A percentile compares a stretch with the other conserved stretches of the same genome.
phyloP scores from a whole-genome alignment of 2,888 invertebrate species.

The Philopedon plagiatum region DNA sequence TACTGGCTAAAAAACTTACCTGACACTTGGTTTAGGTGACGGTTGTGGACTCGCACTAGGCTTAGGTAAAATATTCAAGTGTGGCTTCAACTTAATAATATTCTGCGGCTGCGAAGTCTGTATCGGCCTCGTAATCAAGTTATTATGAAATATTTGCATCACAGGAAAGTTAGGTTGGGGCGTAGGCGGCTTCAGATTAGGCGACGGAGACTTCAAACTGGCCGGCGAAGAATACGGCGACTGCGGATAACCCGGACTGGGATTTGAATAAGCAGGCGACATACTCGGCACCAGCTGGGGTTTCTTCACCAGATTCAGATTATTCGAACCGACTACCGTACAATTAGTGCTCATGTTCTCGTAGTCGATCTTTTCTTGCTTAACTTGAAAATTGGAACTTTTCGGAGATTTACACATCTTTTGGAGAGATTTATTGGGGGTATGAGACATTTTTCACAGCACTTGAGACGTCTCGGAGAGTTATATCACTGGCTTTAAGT shows the following conservation, averaged over 20 bases:
- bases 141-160: slow-evolving; percentile 68
- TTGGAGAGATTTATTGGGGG: slow-evolving; percentile 63
- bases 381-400: slow-evolving; percentile 61
- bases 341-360: slow-evolving; percentile 68
- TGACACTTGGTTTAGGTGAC: slow-evolving; percentile 67
- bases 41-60: slow-evolving; percentile 67
- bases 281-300: slow-evolving; percentile 65
- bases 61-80: slow-evolving; percentile 68
- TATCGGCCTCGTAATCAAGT: slow-evolving; percentile 64
- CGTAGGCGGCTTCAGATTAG: slow-evolving; percentile 65
- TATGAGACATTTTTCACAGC: slow-evolving; percentile 67
- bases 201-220: slow-evolving; percentile 66
- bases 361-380: slow-evolving; percentile 66
- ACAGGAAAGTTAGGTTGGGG: slow-evolving; percentile 67
- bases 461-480: slow-evolving; percentile 51
- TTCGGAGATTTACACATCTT: slow-evolving; percentile 70
- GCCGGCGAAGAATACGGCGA: slow-evolving; percentile 67
- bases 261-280: slow-evolving; percentile 65
- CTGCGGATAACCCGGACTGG: slow-evolving; percentile 63
- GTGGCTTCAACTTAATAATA: slow-evolving; percentile 68
- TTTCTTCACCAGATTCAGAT: slow-evolving; percentile 68
- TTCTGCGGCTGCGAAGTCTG: slow-evolving; percentile 65
- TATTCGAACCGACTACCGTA: slow-evolving; percentile 68
- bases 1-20: slow-evolving; percentile 59
- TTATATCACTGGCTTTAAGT: slow-evolving; percentile 57